Percentiles rank a stretch among this genome's conserved stretches.
These are phyloP conservation scores for Panagrolaimus sp. DNA, from an alignment of 1,140 invertebrate species.

Conservation along the genomic window DNA sequence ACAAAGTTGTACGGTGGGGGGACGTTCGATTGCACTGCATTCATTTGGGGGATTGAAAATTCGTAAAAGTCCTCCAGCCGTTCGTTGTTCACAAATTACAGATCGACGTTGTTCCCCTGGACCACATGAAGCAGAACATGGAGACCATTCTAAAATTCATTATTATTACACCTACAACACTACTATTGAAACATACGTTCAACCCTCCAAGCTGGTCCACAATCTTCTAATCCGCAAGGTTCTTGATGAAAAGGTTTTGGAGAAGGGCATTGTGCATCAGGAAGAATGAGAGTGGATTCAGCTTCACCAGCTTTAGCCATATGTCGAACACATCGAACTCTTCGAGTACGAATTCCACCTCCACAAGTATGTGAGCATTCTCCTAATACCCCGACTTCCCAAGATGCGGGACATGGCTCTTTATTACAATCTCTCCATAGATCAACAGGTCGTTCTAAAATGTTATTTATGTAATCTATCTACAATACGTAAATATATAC, in stretches of 20 bases:
- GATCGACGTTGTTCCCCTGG: slow-evolving; percentile 57
- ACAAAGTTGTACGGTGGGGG: slow-evolving; percentile 47
- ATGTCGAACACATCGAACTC: slow-evolving; percentile 79
- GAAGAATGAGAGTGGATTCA: slow-evolving; percentile 72
- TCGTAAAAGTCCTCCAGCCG: slow-evolving; percentile 40
- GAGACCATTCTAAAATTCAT: too few species aligned
- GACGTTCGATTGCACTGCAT: slow-evolving; percentile 28
- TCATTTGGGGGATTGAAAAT: slow-evolving; percentile 27
- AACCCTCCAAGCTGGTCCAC: slow-evolving; percentile 75
- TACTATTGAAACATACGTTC: too few species aligned
- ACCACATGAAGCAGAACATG: slow-evolving; percentile 60
- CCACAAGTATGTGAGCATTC: slow-evolving; percentile 83
- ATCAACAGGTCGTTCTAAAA: slow-evolving; percentile 70
- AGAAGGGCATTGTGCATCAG: slow-evolving; percentile 80
- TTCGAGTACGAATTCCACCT: slow-evolving; percentile 76
- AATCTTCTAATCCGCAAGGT: slow-evolving; percentile 84
- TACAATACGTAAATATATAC: not conserved
- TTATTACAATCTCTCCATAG: slow-evolving; percentile 86
- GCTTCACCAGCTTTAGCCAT: slow-evolving; percentile 77
- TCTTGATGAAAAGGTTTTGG: slow-evolving; percentile 75
- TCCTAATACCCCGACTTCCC: slow-evolving; percentile 58
- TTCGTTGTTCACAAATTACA: slow-evolving; percentile 59
- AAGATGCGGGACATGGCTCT: slow-evolving; percentile 69
- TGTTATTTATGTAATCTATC: not conserved
- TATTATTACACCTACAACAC: too few species aligned